Base-by-base conservation (phyloP, 64 coral and sea anemone genomes). In the Stichodactyla mertensii region DNA sequence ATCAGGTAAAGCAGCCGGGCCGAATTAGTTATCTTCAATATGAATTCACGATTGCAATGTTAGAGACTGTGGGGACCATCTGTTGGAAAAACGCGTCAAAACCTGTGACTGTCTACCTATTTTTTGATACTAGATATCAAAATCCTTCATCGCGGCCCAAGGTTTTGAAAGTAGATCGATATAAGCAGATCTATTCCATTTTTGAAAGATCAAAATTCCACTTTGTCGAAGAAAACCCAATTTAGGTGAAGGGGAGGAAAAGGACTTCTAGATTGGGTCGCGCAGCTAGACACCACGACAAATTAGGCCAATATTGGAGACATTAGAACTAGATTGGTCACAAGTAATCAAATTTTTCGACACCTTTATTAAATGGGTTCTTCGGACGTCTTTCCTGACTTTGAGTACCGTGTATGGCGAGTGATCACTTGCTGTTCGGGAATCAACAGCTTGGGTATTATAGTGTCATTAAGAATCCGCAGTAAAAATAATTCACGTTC, bases 261-360 rank as follows among this genome's bases (percentile, higher is more conserved):
- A 31, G 7, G 24, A 26, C 23, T 28, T 31, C 8, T 13, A 81
- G 6, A 81, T 51, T 79, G 31, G 77, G 22, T 31, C 51, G 6
- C 78, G 10, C 78, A 81, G 78, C 18, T 12, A 81, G 78, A 55
- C 51, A 16, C 26, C 53, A 53, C 15, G 20, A 53, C 14, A 6
- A 54, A 81, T 81, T 52, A 81, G 53, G 16, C 7, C 6, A 54
- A 81, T 81, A 81, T 81, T 19, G 78, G 19, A 53, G 51, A 52
- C 53, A 81, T 81, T 81, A 81, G 52, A 53, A 20, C 36, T 20
- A 81, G 78, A 81, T 81, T 81, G 78, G n/a, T 55, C 53, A 20
- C 78, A 81, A 20, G 78, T 31, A 81, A 81, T 81, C 78, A 55
- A 53, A 81, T 81, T 81, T 53, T 81, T 81, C 51, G 51, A 81